phyloP scores from a whole-genome alignment of 2,113 vertebrate genomes.

The Gracilinanus agilis region DNA sequence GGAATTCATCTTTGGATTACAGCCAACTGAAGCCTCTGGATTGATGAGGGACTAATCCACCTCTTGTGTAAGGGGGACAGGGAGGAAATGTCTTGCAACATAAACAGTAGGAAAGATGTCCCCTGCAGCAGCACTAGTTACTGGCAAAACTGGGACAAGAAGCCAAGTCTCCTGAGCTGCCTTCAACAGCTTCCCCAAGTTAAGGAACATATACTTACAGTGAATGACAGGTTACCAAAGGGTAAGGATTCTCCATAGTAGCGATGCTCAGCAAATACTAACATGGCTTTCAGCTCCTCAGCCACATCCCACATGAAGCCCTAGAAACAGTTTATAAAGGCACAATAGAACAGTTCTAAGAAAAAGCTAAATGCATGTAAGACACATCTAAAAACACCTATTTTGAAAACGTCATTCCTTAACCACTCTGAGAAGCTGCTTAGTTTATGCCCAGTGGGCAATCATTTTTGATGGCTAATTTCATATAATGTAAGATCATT shows the following conservation, averaged over 20 bases:
- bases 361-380: conserved; percentile 21
- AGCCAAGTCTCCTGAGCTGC: not conserved
- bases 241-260: conserved; percentile 98
- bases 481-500: conserved; percentile 38
- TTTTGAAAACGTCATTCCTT: not conserved
- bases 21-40: not conserved
- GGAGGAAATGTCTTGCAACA: not conserved
- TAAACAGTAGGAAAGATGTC: not conserved
- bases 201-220: conserved; percentile 81
- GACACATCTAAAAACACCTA: conserved; percentile 11
- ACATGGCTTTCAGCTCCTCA: conserved; percentile 92
- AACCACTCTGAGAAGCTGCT: conserved; percentile 14
- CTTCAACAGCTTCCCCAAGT: not conserved
- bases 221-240: conserved; percentile 92
- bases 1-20: not conserved
- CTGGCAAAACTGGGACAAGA: not conserved
- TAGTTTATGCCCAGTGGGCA: conserved; percentile 19
- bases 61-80: not conserved
- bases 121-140: not conserved
- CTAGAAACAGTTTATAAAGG: conserved; percentile 78
- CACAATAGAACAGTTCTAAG: conserved; percentile 38
- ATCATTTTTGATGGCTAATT: not conserved
- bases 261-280: conserved; percentile 97
- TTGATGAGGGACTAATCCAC: not conserved
- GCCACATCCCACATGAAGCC: conserved; percentile 98